phyloP scores from a whole-genome alignment of 2,797 vertebrate species.

The Rallus crepitans region DNA sequence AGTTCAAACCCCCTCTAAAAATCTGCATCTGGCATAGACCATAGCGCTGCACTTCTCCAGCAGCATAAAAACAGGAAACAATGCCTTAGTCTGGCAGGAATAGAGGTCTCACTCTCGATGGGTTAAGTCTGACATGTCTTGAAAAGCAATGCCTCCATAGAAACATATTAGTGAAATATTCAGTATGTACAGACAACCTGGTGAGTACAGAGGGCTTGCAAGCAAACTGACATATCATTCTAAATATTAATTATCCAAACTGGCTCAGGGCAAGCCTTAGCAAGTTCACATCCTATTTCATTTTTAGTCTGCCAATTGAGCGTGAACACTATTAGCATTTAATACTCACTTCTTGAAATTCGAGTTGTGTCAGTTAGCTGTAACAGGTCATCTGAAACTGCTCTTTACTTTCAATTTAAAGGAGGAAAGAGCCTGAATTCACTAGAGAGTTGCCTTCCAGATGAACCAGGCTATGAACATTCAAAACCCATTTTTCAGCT shows the following conservation, averaged over 20 bases:
- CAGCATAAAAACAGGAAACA: not conserved
- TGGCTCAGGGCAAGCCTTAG: not conserved
- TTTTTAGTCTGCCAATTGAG: conserved; percentile 8
- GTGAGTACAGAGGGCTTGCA: not conserved
- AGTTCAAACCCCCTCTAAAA: not conserved
- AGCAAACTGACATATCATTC: not conserved
- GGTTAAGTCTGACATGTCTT: not conserved
- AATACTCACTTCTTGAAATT: conserved; percentile 12
- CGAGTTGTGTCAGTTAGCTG: not conserved
- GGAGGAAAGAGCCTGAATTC: not conserved
- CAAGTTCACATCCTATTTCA: not conserved
- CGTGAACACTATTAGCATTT: conserved; percentile 1
- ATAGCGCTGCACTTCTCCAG: not conserved
- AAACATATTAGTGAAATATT: not conserved
- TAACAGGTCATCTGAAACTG: not conserved
- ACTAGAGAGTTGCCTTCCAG: not conserved
- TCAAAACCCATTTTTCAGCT: not conserved
- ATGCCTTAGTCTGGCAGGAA: not conserved
- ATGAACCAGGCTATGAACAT: not conserved
- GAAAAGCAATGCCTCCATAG: not conserved
- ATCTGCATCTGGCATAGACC: not conserved
- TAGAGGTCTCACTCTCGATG: not conserved
- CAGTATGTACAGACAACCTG: not conserved
- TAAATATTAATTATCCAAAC: conserved; percentile 28
- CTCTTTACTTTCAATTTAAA: not conserved